Base-by-base conservation (phyloP, 2,888 invertebrate genomes). In the Pyrrhosoma nymphula region DNA sequence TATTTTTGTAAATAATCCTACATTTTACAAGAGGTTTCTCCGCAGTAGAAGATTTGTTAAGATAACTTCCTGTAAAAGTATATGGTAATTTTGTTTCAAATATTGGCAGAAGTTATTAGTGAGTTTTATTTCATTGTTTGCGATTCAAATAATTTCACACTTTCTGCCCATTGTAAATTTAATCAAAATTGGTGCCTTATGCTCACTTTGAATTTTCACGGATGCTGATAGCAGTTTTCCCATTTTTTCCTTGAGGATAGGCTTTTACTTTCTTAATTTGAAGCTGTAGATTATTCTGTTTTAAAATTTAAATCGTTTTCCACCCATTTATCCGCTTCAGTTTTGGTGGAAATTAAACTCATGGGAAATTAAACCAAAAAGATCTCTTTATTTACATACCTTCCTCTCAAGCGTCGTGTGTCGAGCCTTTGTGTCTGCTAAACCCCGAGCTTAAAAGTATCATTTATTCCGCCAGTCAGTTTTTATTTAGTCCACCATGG, bases 401-500 rank as follows among this genome's bases (percentile, higher is more conserved):
- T n/a, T 47, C 47, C 93, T 26, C 47, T 63, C 4, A 16, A 47
- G 69, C 63, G 16, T 93, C 39, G 93, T 69, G 93, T 93, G 93
- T 47, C 30, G 20, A 60, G 30, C 63, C 23, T 47, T 60, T 63
- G 63, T 63, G 69, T 39, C 93, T 47, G 69, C 60, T 12, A 69
- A 35, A 39, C 69, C 26, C 30, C 39, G 39, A 26, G 39, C 63
- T 39, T 39, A 89, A 55, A 89, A 89, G 20, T 93, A 93, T 63
- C 63, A 63, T 91, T 91, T 91, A 10, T 90, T 56, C 3, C 63
- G 35, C 93, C 93, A 69, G 26, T 26, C 39, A 47, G 35, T n/a
- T n/a, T n/a, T n/a, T n/a, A 30, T 93, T 39, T 63, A 69, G 47
- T 93, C 69, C 93, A 47, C 69, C 69, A 93, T 69, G 20, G 93